These are phyloP conservation scores for Liodrosophila aerea DNA, from an alignment of 2,888 invertebrate genomes.

Conservation along the genomic window DNA sequence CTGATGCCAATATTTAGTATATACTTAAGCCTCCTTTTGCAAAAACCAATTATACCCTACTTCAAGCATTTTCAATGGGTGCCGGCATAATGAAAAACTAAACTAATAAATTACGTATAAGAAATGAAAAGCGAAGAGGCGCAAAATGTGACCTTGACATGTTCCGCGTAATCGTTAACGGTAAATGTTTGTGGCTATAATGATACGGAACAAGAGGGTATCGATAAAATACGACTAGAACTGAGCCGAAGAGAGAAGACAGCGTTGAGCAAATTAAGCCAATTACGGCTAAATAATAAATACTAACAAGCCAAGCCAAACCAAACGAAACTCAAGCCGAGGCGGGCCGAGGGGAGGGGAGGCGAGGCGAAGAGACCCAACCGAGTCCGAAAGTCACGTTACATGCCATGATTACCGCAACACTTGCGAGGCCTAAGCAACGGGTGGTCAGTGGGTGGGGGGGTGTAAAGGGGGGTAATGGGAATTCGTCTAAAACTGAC, in stretches of 20 bases:
- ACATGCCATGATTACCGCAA: slow-evolving; percentile 52
- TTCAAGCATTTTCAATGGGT: too few relatives aligned
- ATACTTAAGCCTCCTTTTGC: too few relatives aligned
- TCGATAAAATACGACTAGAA: slow-evolving; percentile 29
- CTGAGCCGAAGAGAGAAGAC: slow-evolving; percentile 34
- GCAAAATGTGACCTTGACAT: slow-evolving; percentile 52
- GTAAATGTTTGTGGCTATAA: slow-evolving; percentile 29
- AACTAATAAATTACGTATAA: slow-evolving; percentile 48
- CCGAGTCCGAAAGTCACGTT: slow-evolving; percentile 5
- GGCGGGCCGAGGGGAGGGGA: neutral
- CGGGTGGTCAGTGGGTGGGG: slow-evolving; percentile 1
- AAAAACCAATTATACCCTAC: too few relatives aligned
- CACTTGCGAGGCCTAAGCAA: slow-evolving; percentile 23
- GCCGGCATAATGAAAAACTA: slow-evolving; percentile 32
- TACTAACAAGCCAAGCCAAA: slow-evolving; percentile 31
- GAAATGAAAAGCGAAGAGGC: slow-evolving; percentile 38
- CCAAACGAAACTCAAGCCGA: slow-evolving; percentile 22
- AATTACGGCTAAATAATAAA: slow-evolving; percentile 71
- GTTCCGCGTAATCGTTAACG: slow-evolving; percentile 15
- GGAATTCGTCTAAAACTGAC: slow-evolving; percentile 12
- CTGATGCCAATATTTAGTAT: too few relatives aligned
- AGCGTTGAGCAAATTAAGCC: slow-evolving; percentile 62
- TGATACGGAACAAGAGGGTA: slow-evolving; percentile 18
- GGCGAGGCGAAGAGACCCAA: too few relatives aligned
- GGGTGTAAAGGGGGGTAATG: neutral